Conservation (phyloP, 64 coral and sea anemone genomes). For the Platygyra sinensis region DNA sequence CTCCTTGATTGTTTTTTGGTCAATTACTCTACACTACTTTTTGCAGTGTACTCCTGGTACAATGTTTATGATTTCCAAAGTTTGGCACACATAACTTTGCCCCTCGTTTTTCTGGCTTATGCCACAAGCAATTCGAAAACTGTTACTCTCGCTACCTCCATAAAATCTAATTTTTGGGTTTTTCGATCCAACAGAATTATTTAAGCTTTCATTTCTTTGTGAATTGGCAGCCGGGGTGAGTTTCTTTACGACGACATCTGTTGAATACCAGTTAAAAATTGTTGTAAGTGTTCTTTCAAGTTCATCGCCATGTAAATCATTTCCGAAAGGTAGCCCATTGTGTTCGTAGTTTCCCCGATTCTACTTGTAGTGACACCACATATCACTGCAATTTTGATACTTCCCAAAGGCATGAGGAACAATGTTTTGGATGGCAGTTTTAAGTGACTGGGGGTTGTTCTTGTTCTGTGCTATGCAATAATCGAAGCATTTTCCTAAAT, state of each 20-base stretch:
- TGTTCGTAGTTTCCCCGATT: not conserved
- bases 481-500: too few relatives aligned
- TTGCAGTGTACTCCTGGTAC: slow-evolving; percentile 24
- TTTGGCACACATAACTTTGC: slow-evolving; percentile 15
- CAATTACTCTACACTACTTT: not conserved
- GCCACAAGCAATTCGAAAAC: slow-evolving; percentile 50
- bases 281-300: too few relatives aligned
- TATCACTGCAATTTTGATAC: slow-evolving; percentile 23
- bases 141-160: slow-evolving; percentile 34
- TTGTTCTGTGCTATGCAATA: too few relatives aligned
- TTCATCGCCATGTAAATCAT: too few relatives aligned
- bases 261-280: too few relatives aligned
- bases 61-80: slow-evolving; percentile 28
- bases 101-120: slow-evolving; percentile 48
- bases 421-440: slow-evolving; percentile 34
- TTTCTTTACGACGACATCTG: too few relatives aligned
- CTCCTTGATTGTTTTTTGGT: not conserved
- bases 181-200: slow-evolving; percentile 31
- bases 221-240: too few relatives aligned
- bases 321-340: not conserved
- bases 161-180: slow-evolving; percentile 58
- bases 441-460: not conserved
- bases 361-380: slow-evolving; percentile 21
- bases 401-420: slow-evolving; percentile 72
- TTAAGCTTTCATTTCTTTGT: too few relatives aligned